Conservation (phyloP, 2,113 vertebrate species). For the Saimiri boliviensis region DNA sequence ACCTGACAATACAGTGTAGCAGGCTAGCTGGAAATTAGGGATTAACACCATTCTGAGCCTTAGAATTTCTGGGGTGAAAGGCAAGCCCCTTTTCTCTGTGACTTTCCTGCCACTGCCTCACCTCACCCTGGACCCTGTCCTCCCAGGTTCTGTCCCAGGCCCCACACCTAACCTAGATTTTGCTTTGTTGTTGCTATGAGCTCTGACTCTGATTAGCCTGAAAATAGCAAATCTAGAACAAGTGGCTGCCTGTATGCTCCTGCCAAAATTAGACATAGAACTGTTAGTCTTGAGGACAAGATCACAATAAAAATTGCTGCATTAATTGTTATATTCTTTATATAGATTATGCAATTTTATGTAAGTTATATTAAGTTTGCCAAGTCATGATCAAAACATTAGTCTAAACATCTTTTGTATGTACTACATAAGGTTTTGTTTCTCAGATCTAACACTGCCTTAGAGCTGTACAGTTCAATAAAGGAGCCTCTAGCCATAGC, state of each 20-base stretch:
- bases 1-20: not conserved
- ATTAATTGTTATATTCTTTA: not conserved
- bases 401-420: not conserved
- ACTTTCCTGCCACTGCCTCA: not conserved
- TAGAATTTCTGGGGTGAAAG: not conserved
- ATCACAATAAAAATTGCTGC: constrained; percentile 7
- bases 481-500: not conserved
- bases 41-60: constrained; percentile 4
- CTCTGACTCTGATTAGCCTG: constrained; percentile 1
- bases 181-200: constrained; percentile 19
- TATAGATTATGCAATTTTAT: not conserved
- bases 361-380: not conserved
- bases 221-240: constrained; percentile 53
- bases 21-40: not conserved
- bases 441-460: not conserved
- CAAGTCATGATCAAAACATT: not conserved
- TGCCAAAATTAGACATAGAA: constrained; percentile 49
- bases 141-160: not conserved
- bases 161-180: constrained; percentile 14
- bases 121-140: not conserved
- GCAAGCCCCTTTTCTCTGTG: not conserved
- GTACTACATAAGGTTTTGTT: not conserved
- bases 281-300: constrained; percentile 27
- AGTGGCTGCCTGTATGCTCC: not conserved
- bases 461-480: not conserved